Percentiles rank a stretch among this genome's conserved stretches.
phyloP scores from a whole-genome alignment of 1,140 invertebrate species.

The Scaptomyza hsui region DNA sequence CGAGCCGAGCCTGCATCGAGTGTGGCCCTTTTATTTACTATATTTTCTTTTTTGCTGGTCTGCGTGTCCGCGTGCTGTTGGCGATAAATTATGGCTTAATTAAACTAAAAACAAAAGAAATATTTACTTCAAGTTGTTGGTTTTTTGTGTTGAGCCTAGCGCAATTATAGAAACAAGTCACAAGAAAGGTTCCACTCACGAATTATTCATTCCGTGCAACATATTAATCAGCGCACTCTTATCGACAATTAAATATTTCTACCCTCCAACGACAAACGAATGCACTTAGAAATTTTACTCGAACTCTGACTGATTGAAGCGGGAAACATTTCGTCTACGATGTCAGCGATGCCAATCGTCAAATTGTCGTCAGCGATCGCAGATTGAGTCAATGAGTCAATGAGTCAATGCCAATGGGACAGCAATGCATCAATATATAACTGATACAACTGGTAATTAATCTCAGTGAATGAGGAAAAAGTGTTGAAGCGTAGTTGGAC shows the following conservation, averaged over 20 bases:
- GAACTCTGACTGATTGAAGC: constrained; percentile 10
- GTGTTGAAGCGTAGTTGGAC: constrained; percentile 50
- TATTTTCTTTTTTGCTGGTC: constrained; percentile 17
- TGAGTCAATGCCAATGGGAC: constrained; percentile 36
- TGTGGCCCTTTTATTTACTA: constrained; percentile 53
- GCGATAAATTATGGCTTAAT: constrained; percentile 82
- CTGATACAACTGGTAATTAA: constrained; percentile 47
- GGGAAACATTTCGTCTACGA: constrained; percentile 28
- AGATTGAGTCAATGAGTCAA: constrained; percentile 10
- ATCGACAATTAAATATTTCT: constrained; percentile 46
- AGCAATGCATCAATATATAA: constrained; percentile 59
- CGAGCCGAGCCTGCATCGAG: constrained; percentile 31
- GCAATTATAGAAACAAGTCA: constrained; percentile 36
- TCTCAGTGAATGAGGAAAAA: constrained; percentile 30
- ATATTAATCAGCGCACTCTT: constrained; percentile 62
- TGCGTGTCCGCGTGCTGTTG: constrained; percentile 73
- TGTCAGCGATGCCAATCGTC: constrained; percentile 36
- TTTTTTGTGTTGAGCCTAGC: constrained; percentile 6
- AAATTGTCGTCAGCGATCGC: constrained; percentile 1
- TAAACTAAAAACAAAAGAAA: constrained; percentile 68
- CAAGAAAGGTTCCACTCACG: constrained; percentile 1
- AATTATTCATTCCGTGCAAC: constrained; percentile 54
- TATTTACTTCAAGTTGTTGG: constrained; percentile 16
- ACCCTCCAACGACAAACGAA: constrained; percentile 24
- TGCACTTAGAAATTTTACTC: constrained; percentile 31